A percentile compares a stretch with the other conserved stretches of the same genome.
Evolutionary conservation across 2,888 invertebrate species (phyloP).

Genomic region (Pristionchus exspectatus): DNA sequence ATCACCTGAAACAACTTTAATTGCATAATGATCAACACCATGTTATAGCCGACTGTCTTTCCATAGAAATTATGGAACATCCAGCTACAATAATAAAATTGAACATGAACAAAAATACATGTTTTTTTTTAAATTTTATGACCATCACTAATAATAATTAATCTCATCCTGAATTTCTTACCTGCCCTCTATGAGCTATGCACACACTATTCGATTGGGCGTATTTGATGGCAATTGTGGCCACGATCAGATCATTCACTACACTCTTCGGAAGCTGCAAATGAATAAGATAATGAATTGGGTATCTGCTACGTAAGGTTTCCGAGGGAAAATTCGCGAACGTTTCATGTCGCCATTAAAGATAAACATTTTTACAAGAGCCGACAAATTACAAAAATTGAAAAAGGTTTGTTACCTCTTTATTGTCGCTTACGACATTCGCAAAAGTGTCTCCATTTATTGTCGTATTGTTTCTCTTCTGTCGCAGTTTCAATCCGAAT

Average conservation of each 20-base stretch:
- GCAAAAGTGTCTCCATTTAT: constrained; percentile 88
- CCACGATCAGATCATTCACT: constrained; percentile 92
- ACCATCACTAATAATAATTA: too few species aligned
- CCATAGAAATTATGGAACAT: too few species aligned
- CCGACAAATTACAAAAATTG: background rate
- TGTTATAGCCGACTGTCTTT: too few species aligned
- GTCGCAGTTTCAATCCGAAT: constrained; percentile 88
- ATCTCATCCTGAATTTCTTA: constrained; percentile 61
- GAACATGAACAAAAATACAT: too few species aligned
- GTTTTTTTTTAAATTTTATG: too few species aligned
- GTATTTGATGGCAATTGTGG: constrained; percentile 96
- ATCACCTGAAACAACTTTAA: constrained; percentile 84
- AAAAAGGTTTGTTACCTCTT: constrained; percentile 81
- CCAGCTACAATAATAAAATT: too few species aligned
- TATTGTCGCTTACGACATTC: constrained; percentile 87
- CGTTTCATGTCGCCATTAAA: too few species aligned
- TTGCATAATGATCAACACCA: too few species aligned
- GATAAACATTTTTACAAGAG: too few species aligned
- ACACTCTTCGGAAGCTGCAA: constrained; percentile 86
- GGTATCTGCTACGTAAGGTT: too few species aligned
- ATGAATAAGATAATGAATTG: background rate
- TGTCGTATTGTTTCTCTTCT: constrained; percentile 90
- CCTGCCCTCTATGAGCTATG: constrained; percentile 90
- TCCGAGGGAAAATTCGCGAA: too few species aligned
- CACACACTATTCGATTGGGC: constrained; percentile 99